phyloP scores from a whole-genome alignment of 92 coral and sea anemone genomes.

The Diadumene lineata region DNA sequence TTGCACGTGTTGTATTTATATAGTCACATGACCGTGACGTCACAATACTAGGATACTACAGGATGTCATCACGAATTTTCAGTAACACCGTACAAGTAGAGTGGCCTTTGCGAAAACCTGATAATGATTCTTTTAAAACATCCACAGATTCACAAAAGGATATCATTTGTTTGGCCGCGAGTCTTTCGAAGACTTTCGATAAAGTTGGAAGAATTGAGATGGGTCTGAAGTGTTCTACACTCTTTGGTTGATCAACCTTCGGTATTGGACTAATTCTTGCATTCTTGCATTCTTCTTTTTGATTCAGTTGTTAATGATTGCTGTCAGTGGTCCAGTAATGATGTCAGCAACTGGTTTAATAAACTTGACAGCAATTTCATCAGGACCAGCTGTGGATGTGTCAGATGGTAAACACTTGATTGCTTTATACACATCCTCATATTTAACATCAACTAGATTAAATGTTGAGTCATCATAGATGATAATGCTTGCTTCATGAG shows the following conservation, averaged over 20 bases:
- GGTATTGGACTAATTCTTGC: slow-evolving; percentile 48
- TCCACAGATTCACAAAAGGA: slow-evolving; percentile 9
- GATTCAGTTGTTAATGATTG: slow-evolving; percentile 46
- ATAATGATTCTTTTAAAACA: slow-evolving; percentile 23
- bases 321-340: slow-evolving; percentile 47
- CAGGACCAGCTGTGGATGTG: slow-evolving; percentile 54
- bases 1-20: slow-evolving; percentile 16
- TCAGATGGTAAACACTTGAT: slow-evolving; percentile 30
- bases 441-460: not conserved
- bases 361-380: slow-evolving; percentile 36
- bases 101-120: slow-evolving; percentile 46
- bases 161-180: slow-evolving; percentile 32
- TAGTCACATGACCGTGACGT: no score
- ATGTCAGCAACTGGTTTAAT: slow-evolving; percentile 39
- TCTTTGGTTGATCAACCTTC: slow-evolving; percentile 29
- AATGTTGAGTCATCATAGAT: no score
- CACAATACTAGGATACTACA: slow-evolving; percentile 23
- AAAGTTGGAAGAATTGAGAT: slow-evolving; percentile 47
- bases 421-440: slow-evolving; percentile 23
- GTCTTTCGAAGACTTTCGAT: slow-evolving; percentile 43
- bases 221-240: slow-evolving; percentile 18
- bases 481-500: slow-evolving; percentile 53
- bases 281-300: slow-evolving; percentile 30
- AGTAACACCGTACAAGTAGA: slow-evolving; percentile 42
- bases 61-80: slow-evolving; percentile 19